phyloP scores from a whole-genome alignment of 2,113 vertebrate species.

The Lepisosteus oculatus region DNA sequence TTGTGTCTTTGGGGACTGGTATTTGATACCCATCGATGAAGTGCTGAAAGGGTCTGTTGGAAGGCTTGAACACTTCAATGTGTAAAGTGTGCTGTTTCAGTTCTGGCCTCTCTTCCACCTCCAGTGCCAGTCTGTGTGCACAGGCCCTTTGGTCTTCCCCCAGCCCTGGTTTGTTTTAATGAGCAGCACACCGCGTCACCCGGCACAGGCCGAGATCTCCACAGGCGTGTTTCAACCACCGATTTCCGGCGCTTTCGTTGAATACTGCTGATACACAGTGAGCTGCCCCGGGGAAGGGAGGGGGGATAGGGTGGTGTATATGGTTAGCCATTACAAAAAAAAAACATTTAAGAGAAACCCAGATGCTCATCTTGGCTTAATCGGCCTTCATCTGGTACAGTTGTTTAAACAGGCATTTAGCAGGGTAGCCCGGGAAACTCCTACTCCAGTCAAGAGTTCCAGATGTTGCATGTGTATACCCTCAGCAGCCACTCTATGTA shows the following conservation, averaged over 20 bases:
- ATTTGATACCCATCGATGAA: too few relatives aligned
- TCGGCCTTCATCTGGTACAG: constrained; percentile 4
- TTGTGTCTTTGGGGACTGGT: background rate
- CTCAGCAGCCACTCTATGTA: too few relatives aligned
- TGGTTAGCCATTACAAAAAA: constrained; percentile 19
- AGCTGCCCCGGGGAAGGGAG: constrained; percentile 8
- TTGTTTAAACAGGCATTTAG: constrained; percentile 25
- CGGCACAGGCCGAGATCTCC: background rate
- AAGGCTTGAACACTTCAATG: background rate
- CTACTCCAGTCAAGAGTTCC: constrained; percentile 53
- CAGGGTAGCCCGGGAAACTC: constrained; percentile 30
- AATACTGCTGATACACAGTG: constrained; percentile 39
- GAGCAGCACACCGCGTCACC: background rate
- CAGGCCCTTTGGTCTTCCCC: background rate
- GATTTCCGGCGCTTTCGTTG: constrained; percentile 39
- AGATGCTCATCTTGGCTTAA: constrained; percentile 15
- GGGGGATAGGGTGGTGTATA: constrained; percentile 31
- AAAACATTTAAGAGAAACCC: constrained; percentile 15
- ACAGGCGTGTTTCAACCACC: constrained; percentile 28
- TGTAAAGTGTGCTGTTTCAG: too few relatives aligned
- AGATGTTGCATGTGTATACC: constrained; percentile 46
- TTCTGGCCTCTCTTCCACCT: background rate
- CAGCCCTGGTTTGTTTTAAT: background rate
- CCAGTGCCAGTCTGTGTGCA: background rate
- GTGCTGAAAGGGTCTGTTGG: too few relatives aligned